These are phyloP conservation scores for Thunnus thynnus DNA, from an alignment of 2,113 vertebrate genomes.

Conservation along the genomic window DNA sequence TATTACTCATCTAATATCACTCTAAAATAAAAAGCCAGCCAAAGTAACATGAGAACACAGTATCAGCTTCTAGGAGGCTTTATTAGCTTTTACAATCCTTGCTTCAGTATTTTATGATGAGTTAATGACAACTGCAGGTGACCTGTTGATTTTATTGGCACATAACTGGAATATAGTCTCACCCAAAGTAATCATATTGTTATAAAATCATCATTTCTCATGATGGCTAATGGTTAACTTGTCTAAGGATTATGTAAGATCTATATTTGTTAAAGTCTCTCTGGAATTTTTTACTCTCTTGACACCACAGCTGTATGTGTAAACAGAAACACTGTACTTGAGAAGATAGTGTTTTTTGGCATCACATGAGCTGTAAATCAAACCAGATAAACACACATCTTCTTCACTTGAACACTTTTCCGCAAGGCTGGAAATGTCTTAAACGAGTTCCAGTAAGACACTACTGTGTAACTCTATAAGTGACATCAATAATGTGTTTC, in stretches of 20 bases:
- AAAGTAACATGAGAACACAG: background rate
- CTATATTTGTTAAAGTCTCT: background rate
- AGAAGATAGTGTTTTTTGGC: background rate
- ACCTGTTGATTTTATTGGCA: constrained; percentile 11
- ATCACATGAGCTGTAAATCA: background rate
- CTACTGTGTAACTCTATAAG: background rate
- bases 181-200: constrained; percentile 8
- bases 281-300: background rate
- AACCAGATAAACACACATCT: constrained; percentile 13
- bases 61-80: background rate
- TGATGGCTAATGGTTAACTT: constrained; percentile 53
- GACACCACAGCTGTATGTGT: background rate
- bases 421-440: background rate
- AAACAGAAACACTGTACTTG: background rate
- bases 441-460: constrained; percentile 35
- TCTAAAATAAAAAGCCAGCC: too few species aligned
- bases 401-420: background rate
- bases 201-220: constrained; percentile 51
- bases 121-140: constrained; percentile 1
- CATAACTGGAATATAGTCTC: background rate
- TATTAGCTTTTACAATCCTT: constrained; percentile 21
- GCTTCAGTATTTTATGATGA: background rate
- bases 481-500: constrained; percentile 1
- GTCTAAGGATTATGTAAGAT: background rate
- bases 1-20: too few species aligned